phyloP scores from a whole-genome alignment of 1,140 invertebrate species.

The Aethina tumida region DNA sequence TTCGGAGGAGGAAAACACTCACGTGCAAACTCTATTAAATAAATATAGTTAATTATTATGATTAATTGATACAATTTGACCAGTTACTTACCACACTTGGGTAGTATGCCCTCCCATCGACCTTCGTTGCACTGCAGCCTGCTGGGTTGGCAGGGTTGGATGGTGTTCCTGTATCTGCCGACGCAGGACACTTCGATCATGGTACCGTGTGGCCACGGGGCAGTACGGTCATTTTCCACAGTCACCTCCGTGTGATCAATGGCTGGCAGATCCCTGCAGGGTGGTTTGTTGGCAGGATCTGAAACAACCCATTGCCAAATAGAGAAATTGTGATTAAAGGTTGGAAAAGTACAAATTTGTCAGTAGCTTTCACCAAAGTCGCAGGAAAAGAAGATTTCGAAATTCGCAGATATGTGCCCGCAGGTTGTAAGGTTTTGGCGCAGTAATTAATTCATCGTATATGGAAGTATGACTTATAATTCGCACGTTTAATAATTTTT shows the following conservation, averaged over 20 bases:
- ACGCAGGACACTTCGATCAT: constrained; percentile 25
- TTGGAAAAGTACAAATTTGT: too few species aligned
- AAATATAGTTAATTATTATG: constrained; percentile 6
- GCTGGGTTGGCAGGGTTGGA: constrained; percentile 22
- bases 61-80: background rate
- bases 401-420: too few species aligned
- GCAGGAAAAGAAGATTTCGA: too few species aligned
- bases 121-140: constrained; percentile 26
- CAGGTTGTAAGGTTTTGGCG: too few species aligned
- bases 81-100: constrained; percentile 26
- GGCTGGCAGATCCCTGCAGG: constrained; percentile 14
- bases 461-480: too few species aligned
- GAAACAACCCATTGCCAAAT: constrained; percentile 9
- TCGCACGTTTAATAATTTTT: too few species aligned
- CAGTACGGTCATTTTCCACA: constrained; percentile 15
- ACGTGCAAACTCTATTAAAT: constrained; percentile 20
- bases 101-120: constrained; percentile 27
- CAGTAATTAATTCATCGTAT: too few species aligned
- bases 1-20: constrained; percentile 25
- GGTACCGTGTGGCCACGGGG: constrained; percentile 13
- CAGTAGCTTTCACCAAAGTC: too few species aligned
- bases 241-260: constrained; percentile 18
- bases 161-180: constrained; percentile 20
- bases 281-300: constrained; percentile 12
- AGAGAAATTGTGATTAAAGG: too few species aligned